Percentiles rank a stretch among this genome's conserved stretches.
phyloP scores from a whole-genome alignment of 1,140 invertebrate species.

The Danaus melanippus region DNA sequence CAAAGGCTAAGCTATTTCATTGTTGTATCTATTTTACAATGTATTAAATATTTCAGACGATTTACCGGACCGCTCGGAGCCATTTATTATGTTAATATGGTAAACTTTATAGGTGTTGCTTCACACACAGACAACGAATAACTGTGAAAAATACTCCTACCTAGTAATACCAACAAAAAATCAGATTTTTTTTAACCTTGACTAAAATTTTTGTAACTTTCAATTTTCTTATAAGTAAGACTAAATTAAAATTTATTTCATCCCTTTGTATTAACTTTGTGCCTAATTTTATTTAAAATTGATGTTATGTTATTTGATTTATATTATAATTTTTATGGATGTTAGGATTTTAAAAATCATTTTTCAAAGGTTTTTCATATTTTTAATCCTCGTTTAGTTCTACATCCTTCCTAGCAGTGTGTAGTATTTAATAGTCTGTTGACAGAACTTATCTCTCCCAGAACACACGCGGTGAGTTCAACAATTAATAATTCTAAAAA shows the following conservation, averaged over 20 bases:
- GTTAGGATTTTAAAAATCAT: no score
- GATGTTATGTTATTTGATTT: no score
- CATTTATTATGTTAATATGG: constrained; percentile 20
- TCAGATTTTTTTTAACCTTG: no score
- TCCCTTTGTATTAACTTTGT: no score
- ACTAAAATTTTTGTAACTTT: no score
- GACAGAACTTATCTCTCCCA: constrained; percentile 15
- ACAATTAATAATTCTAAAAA: constrained; percentile 7
- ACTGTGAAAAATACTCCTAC: background rate
- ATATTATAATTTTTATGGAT: no score
- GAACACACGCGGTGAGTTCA: constrained; percentile 16
- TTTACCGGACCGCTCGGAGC: constrained; percentile 16
- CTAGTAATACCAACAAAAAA: no score
- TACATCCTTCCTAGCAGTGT: constrained; percentile 1
- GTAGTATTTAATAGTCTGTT: constrained; percentile 14
- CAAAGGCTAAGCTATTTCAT: no score
- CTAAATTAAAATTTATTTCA: no score
- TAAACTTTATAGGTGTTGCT: constrained; percentile 12
- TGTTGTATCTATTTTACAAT: background rate
- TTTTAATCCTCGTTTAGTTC: background rate
- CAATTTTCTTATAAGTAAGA: no score
- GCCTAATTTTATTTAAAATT: no score
- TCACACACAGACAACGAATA: background rate
- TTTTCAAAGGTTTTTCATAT: no score
- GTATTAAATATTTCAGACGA: constrained; percentile 20